Percentiles rank a stretch among this genome's conserved stretches.
Evolutionary conservation across 1,140 invertebrate species (phyloP).

Genomic region (Cydia splendana): DNA sequence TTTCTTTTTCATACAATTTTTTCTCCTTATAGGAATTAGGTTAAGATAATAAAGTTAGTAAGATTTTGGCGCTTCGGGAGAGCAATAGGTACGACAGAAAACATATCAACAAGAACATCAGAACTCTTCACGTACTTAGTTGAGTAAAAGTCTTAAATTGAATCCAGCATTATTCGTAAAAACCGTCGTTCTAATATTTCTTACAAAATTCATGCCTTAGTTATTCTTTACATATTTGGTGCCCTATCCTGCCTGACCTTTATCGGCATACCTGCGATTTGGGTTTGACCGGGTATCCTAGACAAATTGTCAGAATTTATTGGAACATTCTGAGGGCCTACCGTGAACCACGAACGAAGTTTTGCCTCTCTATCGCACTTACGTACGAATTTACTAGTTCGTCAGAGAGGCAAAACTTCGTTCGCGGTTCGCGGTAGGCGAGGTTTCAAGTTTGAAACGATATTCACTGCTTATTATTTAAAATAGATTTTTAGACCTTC

Average conservation of each 20-base stretch:
- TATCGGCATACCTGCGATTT: not conserved
- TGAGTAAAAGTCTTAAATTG: not conserved
- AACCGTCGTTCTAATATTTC: not conserved
- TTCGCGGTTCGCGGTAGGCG: too few relatives aligned
- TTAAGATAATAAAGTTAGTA: too few relatives aligned
- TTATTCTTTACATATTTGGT: not conserved
- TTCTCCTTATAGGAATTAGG: too few relatives aligned
- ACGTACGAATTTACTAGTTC: too few relatives aligned
- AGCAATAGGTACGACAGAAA: not conserved
- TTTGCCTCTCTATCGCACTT: too few relatives aligned
- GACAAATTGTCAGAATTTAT: not conserved
- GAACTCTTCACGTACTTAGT: not conserved
- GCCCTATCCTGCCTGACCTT: not conserved
- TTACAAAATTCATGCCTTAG: not conserved
- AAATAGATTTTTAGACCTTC: too few relatives aligned
- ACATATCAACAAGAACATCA: not conserved
- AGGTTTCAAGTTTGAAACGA: too few relatives aligned
- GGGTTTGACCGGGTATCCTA: not conserved
- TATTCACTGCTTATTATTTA: too few relatives aligned
- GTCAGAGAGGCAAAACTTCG: too few relatives aligned
- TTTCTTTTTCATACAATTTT: too few relatives aligned
- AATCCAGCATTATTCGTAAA: not conserved
- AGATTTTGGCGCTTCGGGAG: too few relatives aligned
- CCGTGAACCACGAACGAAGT: too few relatives aligned
- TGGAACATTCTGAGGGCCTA: not conserved